Evolutionary conservation across 2,797 vertebrate species (phyloP), one percentile per base, ranked within the genome.

Genomic region (Atherinosoma microstoma): DNA sequence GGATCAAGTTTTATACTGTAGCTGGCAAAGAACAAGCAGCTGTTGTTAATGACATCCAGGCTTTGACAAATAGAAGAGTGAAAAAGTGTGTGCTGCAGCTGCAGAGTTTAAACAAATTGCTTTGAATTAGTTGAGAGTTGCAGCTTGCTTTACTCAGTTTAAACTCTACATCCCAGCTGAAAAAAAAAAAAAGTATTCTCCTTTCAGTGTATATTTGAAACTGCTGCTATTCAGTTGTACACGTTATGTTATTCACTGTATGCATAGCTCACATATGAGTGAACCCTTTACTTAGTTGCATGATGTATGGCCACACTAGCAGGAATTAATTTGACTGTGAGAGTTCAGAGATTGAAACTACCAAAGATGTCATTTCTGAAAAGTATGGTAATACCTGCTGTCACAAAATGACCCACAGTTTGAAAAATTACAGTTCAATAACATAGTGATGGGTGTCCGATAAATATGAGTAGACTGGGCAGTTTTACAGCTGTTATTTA

Each of bases 1-100:
- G 78, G 49, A 34, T 71, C 2, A 34, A 24, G 3, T 29, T 68
- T 79, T 75, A 62, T 22, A 65, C 30, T 72, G 47, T 56, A 59
- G 51, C 60, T 54, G 40, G 72, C 56, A 83, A 64, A 73, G 6
- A 42, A 36, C 45, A 76, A 81, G 63, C 70, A 82, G 75, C 79
- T 76, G 66, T 61, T 78, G 78, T 59, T 35, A 36, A 70, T 83
- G n/a, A 27, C 27, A 29, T 72, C 16, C 27, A 70, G 66, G 22
- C 32, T 75, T 38, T 67, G 35, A 75, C 38, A 84, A 66, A 69
- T 70, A 24, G 30, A 36, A 27, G 18, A 63, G 30, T 20, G 27
- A 29, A 83, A 45, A 64, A 64, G 0, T 35, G 30, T 56, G 27
- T 66, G 11, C 63, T 27, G 45, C 53, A 58, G 64, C 73, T 34